Conservation (phyloP, 2,888 invertebrate genomes). For the Eilema sororculum region DNA sequence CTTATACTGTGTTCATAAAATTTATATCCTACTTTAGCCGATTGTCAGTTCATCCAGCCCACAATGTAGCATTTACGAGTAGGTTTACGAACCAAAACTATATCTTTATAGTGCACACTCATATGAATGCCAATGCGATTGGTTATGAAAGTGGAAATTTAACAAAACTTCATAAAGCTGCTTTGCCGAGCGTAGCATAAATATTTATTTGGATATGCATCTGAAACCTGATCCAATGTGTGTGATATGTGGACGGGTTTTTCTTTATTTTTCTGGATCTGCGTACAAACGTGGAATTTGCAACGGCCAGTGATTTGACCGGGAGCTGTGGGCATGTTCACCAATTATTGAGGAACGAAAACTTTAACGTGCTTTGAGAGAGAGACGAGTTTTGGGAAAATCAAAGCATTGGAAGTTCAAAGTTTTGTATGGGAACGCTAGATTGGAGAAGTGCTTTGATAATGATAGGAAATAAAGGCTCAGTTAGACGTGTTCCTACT, state of each 20-base stretch:
- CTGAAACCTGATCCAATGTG: slow-evolving; percentile 16
- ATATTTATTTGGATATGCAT: slow-evolving; percentile 19
- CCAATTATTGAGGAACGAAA: background rate
- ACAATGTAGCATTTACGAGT: slow-evolving; percentile 1
- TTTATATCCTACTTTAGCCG: background rate
- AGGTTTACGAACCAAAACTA: background rate
- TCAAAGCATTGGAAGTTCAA: background rate
- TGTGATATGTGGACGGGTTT: slow-evolving; percentile 10
- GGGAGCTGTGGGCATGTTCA: slow-evolving; percentile 18
- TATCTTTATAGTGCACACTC: background rate
- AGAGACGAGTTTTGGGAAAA: background rate
- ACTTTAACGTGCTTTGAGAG: background rate
- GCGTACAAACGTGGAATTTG: slow-evolving; percentile 20
- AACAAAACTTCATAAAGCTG: background rate
- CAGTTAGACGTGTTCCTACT: background rate
- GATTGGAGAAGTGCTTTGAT: background rate
- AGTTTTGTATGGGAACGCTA: background rate
- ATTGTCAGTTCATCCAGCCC: background rate
- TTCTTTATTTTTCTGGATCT: slow-evolving; percentile 3
- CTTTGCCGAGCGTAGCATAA: slow-evolving; percentile 13
- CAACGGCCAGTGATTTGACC: slow-evolving; percentile 14
- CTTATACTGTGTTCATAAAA: background rate
- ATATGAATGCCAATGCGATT: background rate
- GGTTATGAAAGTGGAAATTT: slow-evolving; percentile 2
- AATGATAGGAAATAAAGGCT: background rate